Percentiles rank a stretch among this genome's conserved stretches.
Evolutionary conservation across 2,888 invertebrate species (phyloP).

Genomic region (Hyposoter didymator): DNA sequence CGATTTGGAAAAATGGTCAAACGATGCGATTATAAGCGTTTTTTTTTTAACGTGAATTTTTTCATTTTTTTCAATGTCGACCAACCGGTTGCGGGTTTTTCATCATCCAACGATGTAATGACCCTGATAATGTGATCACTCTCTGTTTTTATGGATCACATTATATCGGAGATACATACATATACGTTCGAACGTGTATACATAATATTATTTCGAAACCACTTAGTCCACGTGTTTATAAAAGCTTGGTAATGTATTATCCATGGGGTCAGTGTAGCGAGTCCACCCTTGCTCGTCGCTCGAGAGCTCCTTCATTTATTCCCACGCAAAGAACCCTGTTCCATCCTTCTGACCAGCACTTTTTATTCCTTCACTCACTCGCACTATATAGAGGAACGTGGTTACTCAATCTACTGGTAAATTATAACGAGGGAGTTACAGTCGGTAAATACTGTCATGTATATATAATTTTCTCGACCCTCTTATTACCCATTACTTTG

Average conservation of each 20-base stretch:
- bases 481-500: conserved; percentile 50
- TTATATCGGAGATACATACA: neutral
- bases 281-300: conserved; percentile 44
- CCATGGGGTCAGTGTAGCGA: conserved; percentile 59
- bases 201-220: conserved; percentile 61
- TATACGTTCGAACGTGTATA: conserved; percentile 26
- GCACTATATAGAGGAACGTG: neutral
- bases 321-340: conserved; percentile 61
- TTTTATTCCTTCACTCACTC: conserved; percentile 7
- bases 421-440: conserved; percentile 66
- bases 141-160: conserved; percentile 13
- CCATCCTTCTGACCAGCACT: conserved; percentile 40
- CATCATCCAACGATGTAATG: conserved; percentile 71
- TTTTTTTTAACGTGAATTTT: neutral
- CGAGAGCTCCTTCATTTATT: conserved; percentile 57
- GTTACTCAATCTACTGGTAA: conserved; percentile 56
- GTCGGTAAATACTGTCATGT: conserved; percentile 50
- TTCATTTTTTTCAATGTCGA: conserved; percentile 51
- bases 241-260: conserved; percentile 45
- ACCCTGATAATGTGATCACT: conserved; percentile 72
- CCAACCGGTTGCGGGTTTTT: conserved; percentile 52
- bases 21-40: neutral
- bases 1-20: neutral
- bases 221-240: conserved; percentile 65
- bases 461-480: conserved; percentile 57